Conservation (phyloP, 2,888 invertebrate species). For the Limnephilus lunatus region DNA sequence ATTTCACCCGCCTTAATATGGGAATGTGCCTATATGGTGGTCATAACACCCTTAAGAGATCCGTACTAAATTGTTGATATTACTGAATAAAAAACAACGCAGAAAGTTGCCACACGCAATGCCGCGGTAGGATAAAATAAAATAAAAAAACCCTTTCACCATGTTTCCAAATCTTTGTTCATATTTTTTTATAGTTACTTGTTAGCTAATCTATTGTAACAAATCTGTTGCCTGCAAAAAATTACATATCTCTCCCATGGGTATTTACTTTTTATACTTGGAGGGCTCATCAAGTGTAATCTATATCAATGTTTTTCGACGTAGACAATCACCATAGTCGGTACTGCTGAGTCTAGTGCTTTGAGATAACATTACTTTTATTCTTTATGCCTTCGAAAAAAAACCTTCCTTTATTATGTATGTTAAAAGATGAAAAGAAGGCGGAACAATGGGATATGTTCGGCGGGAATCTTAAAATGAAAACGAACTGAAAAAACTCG, state of each 20-base stretch:
- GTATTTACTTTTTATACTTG: background rate
- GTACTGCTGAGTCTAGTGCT: slow-evolving; percentile 1
- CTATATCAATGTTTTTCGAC: background rate
- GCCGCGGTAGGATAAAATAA: background rate
- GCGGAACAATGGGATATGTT: slow-evolving; percentile 8
- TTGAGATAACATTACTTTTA: slow-evolving; percentile 15
- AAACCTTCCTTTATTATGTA: slow-evolving; percentile 6
- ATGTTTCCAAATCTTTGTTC: background rate
- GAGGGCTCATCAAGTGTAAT: background rate
- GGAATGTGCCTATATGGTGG: background rate
- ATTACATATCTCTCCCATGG: background rate
- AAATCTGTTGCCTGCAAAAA: background rate
- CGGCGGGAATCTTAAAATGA: background rate
- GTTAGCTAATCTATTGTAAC: background rate
- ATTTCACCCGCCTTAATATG: background rate
- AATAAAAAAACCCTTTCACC: background rate
- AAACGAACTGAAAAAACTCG: background rate
- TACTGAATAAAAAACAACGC: background rate
- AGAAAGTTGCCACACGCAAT: background rate
- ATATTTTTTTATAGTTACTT: background rate
- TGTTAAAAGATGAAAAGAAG: slow-evolving; percentile 17
- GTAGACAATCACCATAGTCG: slow-evolving; percentile 13
- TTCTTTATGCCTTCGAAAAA: slow-evolving; percentile 3
- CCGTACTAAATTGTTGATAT: background rate
- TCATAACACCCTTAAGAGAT: background rate